Evolutionary conservation across 2,797 vertebrate species (phyloP), one percentile per base, ranked within the genome.

Genomic region (Coreius guichenoti): DNA sequence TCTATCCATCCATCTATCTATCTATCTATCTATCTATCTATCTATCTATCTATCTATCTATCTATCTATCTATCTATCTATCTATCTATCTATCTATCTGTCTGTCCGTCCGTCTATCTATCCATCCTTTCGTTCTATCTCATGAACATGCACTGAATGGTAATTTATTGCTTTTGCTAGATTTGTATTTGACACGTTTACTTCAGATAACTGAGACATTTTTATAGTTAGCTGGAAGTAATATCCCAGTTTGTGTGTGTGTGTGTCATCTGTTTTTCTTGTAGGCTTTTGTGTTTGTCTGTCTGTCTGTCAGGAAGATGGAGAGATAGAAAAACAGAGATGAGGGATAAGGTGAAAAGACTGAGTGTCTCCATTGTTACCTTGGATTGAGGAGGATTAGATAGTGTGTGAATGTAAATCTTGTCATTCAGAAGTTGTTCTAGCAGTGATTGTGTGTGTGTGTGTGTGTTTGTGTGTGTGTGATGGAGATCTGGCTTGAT

Each of bases 401-500:
- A 87, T 75, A 19, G 43, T 56, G 31, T 49, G 65, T 65, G 81
- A 85, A 82, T 82, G 84, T 82, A 56, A 73, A 58, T 75, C 33
- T 68, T 65, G 72, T 54, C 51, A 36, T 61, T 75, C 54, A 80
- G 56, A 70, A 56, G 31, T 69, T 68, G 51, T 45, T 72, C 8
- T 88, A 45, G n/a, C 54, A n/a, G n/a, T 82, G 84, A 72, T 75
- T 83, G 73, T 80, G 58, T 82, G 49, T 61, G 49, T 69, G 47
- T 47, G 72, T 82, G 56, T 82, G 39, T 58, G 45, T 82, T 6
- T 82, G 39, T 58, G 45, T 82, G 49, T 61, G 3, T 65, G 26
- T 65, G 61, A 65, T 65, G 26, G 26, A 65, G 54, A 76, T 68
- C 72, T 23, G 29, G 63, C 70, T 70, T 69, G 51, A 82, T 82